phyloP scores from a whole-genome alignment of 2,797 vertebrate genomes.

The Petrocephalus sullivani region DNA sequence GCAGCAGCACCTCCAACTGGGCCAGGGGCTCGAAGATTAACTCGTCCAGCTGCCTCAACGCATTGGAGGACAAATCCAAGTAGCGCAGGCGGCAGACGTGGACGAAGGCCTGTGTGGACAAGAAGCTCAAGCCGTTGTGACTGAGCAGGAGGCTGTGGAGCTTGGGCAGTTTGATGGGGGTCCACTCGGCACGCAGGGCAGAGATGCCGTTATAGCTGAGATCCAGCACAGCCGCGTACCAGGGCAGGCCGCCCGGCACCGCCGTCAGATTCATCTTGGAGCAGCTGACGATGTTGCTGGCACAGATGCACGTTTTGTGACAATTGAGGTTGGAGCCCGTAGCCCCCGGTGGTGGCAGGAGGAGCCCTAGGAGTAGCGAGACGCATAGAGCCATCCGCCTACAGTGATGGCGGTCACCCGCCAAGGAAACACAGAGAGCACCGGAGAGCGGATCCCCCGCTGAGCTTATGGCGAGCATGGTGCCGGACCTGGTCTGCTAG shows the following conservation, averaged over 20 bases:
- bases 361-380: constrained; percentile 35
- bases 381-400: constrained; percentile 41
- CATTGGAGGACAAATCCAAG: constrained; percentile 90
- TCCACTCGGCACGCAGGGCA: constrained; percentile 79
- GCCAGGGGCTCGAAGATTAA: constrained; percentile 79
- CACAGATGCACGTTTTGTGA: constrained; percentile 81
- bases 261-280: constrained; percentile 76
- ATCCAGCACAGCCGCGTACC: constrained; percentile 79
- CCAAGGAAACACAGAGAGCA: constrained; percentile 41
- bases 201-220: constrained; percentile 84
- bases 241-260: constrained; percentile 70
- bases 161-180: constrained; percentile 64
- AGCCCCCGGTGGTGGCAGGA: constrained; percentile 48
- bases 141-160: constrained; percentile 86
- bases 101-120: constrained; percentile 84
- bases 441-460: constrained; percentile 44
- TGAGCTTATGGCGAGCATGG: constrained; percentile 49
- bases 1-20: constrained; percentile 81
- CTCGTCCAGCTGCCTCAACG: constrained; percentile 73
- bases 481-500: constrained; percentile 40
- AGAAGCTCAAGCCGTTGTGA: constrained; percentile 83
- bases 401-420: constrained; percentile 35
- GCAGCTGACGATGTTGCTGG: constrained; percentile 95
- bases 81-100: constrained; percentile 77
- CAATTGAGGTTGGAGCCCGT: constrained; percentile 60